Evolutionary conservation across 2,797 vertebrate species (phyloP), one percentile per base, ranked within the genome.

Genomic region (Apogon talboti): DNA sequence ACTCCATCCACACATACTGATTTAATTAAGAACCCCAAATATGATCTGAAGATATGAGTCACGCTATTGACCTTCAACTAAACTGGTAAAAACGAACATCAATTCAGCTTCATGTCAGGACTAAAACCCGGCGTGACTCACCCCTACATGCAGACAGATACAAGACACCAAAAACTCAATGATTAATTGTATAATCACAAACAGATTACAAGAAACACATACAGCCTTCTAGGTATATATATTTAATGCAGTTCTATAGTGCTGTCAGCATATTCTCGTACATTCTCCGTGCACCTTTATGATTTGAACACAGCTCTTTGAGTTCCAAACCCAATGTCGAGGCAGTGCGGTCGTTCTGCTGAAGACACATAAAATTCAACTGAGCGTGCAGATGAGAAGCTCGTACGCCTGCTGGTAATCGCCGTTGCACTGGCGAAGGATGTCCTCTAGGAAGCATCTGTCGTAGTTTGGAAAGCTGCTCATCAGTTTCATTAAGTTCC

Each of bases 401-500:
- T 63, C 15, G 68, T 53, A 72, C 18, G 90, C 89, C 83, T 87
- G 51, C 47, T 89, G 19, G 11, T 82, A 91, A 18, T 92, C 75
- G 2, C 79, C 68, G 1, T 76, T 48, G 59, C 91, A 93, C 66
- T 93, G 89, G 40, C 15, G 11, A 10, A 93, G 49, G 57, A 94
- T 92, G 50, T 92, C 92, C 77, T 90, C 53, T 14, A 93, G 74
- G 66, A 87, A 81, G 30, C 7, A 56, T 62, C 2, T 60, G 55
- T 71, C 57, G 66, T 18, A 88, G 40, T 82, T 40, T 16, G 91
- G 81, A 52, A 93, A 92, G 5, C 4, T 42, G 41, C 0, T 78
- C 30, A 74, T 74, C 61, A 94, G 86, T 45, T 83, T 90, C 85
- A 79, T 83, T 74, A 93, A 38, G 24, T 65, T 66, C 88, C 88